Conservation (phyloP, 2,113 vertebrate genomes). For the Alligator mississippiensis region DNA sequence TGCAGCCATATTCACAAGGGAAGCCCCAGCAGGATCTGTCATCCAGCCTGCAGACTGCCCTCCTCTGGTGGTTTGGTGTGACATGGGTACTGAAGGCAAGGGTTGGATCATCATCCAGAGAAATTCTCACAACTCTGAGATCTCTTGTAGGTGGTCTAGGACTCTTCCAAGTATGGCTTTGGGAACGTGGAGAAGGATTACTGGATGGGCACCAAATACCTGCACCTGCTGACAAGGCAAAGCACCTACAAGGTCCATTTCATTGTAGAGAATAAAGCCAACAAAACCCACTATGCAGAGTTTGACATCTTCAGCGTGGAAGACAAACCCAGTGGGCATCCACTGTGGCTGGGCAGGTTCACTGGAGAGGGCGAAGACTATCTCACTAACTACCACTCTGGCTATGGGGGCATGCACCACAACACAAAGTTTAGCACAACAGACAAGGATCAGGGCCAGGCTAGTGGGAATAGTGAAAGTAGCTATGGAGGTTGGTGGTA, state of each 20-base stretch:
- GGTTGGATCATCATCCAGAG: conserved; percentile 73
- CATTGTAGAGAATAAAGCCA: conserved; percentile 32
- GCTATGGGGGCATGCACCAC: conserved; percentile 57
- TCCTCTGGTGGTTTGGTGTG: conserved; percentile 25
- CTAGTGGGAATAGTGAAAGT: conserved; percentile 44
- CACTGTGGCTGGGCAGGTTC: conserved; percentile 35
- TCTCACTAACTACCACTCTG: conserved; percentile 49
- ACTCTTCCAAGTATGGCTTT: too few relatives aligned
- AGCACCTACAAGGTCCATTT: conserved; percentile 76
- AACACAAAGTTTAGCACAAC: conserved; percentile 73
- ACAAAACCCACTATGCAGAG: conserved; percentile 51
- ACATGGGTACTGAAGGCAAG: conserved; percentile 6
- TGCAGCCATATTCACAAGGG: conserved; percentile 48
- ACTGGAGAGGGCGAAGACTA: conserved; percentile 40
- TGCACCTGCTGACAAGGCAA: conserved; percentile 71
- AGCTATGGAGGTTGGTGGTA: conserved; percentile 75
- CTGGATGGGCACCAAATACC: conserved; percentile 73
- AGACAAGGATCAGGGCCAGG: conserved; percentile 70
- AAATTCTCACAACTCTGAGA: conserved; percentile 33
- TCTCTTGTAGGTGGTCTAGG: too few relatives aligned
- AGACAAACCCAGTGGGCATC: conserved; percentile 56
- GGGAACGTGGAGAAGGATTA: conserved; percentile 59
- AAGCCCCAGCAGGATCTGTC: conserved; percentile 32
- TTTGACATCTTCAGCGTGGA: conserved; percentile 73
- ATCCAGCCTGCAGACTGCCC: background rate